Percentiles rank a stretch among this genome's conserved stretches.
These are phyloP conservation scores for Nasua narica DNA, from an alignment of 2,797 vertebrate species.

Conservation along the genomic window DNA sequence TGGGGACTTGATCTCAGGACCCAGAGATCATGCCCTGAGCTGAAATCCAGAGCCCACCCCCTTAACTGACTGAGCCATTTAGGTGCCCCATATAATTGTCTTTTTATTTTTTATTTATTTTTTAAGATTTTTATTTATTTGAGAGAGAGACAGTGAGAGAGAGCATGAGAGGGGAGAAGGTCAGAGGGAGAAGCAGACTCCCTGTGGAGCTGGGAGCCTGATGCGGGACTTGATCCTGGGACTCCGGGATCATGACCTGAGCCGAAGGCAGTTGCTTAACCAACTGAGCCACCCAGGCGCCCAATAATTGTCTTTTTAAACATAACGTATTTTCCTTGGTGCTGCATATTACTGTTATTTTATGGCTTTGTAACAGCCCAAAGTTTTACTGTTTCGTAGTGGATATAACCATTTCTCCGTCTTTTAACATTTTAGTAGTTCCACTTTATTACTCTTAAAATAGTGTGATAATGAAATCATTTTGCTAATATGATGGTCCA, in stretches of 20 bases:
- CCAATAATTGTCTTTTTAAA: background rate
- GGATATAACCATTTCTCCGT: background rate
- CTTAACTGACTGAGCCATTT: no score
- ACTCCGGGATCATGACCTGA: background rate
- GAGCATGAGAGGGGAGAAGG: no score
- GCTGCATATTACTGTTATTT: background rate
- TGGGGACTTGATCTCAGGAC: no score
- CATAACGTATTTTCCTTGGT: background rate
- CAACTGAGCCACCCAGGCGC: background rate
- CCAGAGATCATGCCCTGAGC: no score
- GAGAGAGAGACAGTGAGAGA: no score
- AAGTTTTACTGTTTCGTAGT: background rate
- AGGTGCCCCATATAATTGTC: no score
- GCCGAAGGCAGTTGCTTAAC: background rate
- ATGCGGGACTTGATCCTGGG: no score
- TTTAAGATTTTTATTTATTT: no score
- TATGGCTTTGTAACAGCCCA: background rate
- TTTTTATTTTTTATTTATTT: no score
- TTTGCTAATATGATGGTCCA: background rate
- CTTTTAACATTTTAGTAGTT: slow-evolving; percentile 30
- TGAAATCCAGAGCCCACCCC: no score
- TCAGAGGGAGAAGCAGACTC: no score
- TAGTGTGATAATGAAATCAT: background rate
- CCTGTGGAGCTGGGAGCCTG: no score
- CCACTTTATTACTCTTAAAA: background rate